Base-by-base conservation (phyloP, 1,140 invertebrate species). In the Thrips palmi region DNA sequence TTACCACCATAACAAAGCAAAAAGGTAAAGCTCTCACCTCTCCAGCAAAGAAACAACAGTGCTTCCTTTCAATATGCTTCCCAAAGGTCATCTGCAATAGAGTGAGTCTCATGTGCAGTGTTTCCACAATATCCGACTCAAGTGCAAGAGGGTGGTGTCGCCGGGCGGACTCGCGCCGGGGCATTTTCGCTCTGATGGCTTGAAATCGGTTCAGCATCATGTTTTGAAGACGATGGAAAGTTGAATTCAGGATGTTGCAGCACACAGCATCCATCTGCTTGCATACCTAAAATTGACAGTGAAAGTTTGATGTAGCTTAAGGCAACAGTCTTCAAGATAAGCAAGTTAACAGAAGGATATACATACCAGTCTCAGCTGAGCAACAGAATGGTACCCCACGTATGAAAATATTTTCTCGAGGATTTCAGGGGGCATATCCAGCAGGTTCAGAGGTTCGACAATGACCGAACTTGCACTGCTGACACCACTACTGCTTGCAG, bases 71-170 rank as follows among this genome's bases (percentile, higher is more conserved):
- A 49, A 88, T 87, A 51, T 88, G 83, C 56, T 87, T 87, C 7
- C 83, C 83, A 63, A 88, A 85, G 15, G 79, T 78, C 81, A 87
- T 87, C 58, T 87, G 82, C 27, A 88, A 58, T 29, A 88, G 57
- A 24, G 79, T 80, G 5, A 88, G 64, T 38, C 84, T 65, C 83
- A 87, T 87, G 49, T 87, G 79, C 33, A 86, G 58, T 6, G 82
- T 87, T 64, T 88, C 84, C 49, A 87, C 76, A 36, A 88, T 86
- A 55, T 88, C 84, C 32, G 74, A 82, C 59, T 86, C 81, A 53
- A 79, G 82, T 20, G 82, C 79, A 32, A 86, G 55, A 1, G 79
- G 76, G 60, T 87, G 84, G 55, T 75, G 81, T 14, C 83, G 66
- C 15, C 83, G 65, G 1, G 80, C 80, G 8, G 80, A 84, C 54